phyloP scores from a whole-genome alignment of 2,797 vertebrate genomes.

The Threskiornis aethiopicus region DNA sequence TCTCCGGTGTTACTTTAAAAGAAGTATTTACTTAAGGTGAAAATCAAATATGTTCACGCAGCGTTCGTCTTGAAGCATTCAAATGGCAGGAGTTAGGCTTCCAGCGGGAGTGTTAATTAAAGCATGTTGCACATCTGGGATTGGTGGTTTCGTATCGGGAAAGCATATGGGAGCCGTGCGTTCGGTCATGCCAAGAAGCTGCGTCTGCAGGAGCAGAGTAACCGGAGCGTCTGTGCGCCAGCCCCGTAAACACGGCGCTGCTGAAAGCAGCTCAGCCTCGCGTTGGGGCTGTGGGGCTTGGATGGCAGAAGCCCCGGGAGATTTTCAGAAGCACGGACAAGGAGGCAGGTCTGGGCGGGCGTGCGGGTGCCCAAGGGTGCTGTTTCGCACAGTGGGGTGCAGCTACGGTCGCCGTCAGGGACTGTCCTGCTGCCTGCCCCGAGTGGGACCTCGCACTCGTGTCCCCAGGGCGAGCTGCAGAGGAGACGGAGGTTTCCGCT shows the following conservation, averaged over 20 bases:
- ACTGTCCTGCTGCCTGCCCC: background rate
- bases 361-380: background rate
- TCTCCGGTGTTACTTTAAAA: background rate
- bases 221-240: fast-evolving
- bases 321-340: background rate
- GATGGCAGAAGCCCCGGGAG: fast-evolving
- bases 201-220: fast-evolving
- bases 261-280: background rate
- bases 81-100: background rate
- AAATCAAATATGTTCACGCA: background rate
- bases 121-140: fast-evolving
- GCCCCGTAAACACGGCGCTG: background rate
- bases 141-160: background rate
- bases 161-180: fast-evolving
- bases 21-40: background rate
- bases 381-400: fast-evolving
- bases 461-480: fast-evolving
- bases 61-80: fast-evolving
- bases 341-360: background rate
- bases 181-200: fast-evolving
- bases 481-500: background rate
- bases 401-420: background rate
- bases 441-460: fast-evolving
- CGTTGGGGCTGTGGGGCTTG: background rate
- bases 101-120: background rate